phyloP scores from a whole-genome alignment of 1,140 invertebrate species.

The Lysiphlebus fabarum region DNA sequence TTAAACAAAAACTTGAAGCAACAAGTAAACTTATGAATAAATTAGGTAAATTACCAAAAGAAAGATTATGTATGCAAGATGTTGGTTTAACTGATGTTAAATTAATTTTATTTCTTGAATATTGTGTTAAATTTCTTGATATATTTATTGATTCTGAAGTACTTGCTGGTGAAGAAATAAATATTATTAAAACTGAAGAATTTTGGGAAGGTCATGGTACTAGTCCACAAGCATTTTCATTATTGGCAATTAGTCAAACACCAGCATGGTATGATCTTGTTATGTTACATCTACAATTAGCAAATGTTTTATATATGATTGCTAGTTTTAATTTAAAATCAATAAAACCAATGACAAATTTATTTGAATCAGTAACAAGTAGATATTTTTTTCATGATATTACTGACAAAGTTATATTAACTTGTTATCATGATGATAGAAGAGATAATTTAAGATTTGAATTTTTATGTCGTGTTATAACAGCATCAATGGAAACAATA shows the following conservation, averaged over 20 bases:
- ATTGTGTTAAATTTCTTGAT: slow-evolving; percentile 70
- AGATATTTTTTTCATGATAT: slow-evolving; percentile 57
- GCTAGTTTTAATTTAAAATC: slow-evolving; percentile 74
- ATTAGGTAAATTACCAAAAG: slow-evolving; percentile 82
- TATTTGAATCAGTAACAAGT: slow-evolving; percentile 72
- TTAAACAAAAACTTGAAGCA: slow-evolving; percentile 72
- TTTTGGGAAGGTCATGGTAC: slow-evolving; percentile 61
- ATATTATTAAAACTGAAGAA: slow-evolving; percentile 63
- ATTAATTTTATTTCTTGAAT: slow-evolving; percentile 67
- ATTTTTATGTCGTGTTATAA: slow-evolving; percentile 65
- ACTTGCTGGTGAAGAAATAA: slow-evolving; percentile 32
- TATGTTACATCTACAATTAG: slow-evolving; percentile 75
- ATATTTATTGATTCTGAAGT: slow-evolving; percentile 64
- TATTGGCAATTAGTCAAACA: slow-evolving; percentile 74
- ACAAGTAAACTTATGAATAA: slow-evolving; percentile 81
- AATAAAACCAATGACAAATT: slow-evolving; percentile 66
- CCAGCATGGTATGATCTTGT: slow-evolving; percentile 72
- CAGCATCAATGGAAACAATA: slow-evolving; percentile 62
- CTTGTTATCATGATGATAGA: slow-evolving; percentile 52
- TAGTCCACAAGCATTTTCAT: slow-evolving; percentile 65
- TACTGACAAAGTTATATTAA: slow-evolving; percentile 47
- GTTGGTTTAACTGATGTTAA: slow-evolving; percentile 69
- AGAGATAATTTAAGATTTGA: slow-evolving; percentile 58
- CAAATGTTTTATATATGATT: slow-evolving; percentile 73
- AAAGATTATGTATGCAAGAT: slow-evolving; percentile 72